phyloP scores from a whole-genome alignment of 2,113 vertebrate species.

The Leptosomus discolor region DNA sequence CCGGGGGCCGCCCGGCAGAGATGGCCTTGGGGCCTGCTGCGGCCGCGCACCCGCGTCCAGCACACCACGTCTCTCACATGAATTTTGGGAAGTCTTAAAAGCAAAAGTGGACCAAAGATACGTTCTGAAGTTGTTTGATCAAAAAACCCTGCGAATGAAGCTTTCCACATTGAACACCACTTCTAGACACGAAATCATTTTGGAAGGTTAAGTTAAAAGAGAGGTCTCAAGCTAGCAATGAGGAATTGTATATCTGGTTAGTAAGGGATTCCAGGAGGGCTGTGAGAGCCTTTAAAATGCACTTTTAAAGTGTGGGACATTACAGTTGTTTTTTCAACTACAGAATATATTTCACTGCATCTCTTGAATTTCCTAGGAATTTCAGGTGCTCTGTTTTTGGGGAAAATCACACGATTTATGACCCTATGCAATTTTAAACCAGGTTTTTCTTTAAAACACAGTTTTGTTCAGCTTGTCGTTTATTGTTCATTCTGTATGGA shows the following conservation, averaged over 20 bases:
- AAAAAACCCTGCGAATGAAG: background rate
- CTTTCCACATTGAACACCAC: background rate
- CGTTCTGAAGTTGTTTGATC: background rate
- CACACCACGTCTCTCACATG: accelerated
- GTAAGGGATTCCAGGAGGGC: background rate
- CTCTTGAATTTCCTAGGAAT: background rate
- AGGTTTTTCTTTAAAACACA: background rate
- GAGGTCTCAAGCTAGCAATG: background rate
- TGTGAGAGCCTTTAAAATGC: background rate
- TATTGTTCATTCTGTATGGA: background rate
- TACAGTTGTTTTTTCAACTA: background rate
- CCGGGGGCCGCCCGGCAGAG: background rate
- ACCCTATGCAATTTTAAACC: background rate
- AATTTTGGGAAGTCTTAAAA: background rate
- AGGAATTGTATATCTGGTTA: background rate
- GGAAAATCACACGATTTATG: background rate
- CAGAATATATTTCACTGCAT: background rate
- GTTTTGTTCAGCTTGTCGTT: background rate
- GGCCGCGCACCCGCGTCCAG: accelerated
- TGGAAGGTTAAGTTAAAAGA: background rate
- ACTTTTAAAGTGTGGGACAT: background rate
- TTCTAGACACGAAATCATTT: background rate
- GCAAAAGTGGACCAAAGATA: too few relatives aligned
- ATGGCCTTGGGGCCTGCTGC: too few relatives aligned
- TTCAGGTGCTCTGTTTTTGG: background rate